phyloP scores from a whole-genome alignment of 2,113 vertebrate genomes.

The Acinonyx jubatus region DNA sequence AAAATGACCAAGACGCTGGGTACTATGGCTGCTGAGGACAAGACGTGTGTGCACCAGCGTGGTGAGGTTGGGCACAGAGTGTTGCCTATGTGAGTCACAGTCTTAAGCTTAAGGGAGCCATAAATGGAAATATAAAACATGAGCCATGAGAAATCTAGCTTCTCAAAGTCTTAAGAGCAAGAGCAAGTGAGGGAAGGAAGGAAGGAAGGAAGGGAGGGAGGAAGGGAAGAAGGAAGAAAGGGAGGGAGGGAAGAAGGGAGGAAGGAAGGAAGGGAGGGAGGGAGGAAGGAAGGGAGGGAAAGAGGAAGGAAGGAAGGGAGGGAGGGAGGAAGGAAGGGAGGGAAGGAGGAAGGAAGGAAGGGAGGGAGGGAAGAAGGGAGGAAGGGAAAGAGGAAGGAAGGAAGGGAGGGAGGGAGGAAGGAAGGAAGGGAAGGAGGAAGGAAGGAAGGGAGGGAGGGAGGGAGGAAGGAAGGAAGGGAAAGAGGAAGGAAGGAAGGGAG shows the following conservation, averaged over 20 bases:
- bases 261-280: accelerated
- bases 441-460: accelerated
- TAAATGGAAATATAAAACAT: not conserved
- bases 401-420: too few relatives aligned
- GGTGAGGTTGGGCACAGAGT: too few relatives aligned
- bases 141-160: not conserved
- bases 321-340: accelerated
- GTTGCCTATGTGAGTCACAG: accelerated
- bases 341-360: accelerated
- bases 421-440: accelerated
- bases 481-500: too few relatives aligned
- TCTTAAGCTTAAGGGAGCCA: not conserved
- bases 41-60: accelerated
- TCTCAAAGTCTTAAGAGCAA: not conserved
- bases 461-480: accelerated
- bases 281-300: too few relatives aligned
- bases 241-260: accelerated
- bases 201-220: accelerated
- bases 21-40: accelerated
- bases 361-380: accelerated
- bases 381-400: too few relatives aligned
- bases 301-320: accelerated
- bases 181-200: not conserved
- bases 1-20: accelerated
- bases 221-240: accelerated